Base-by-base conservation (phyloP, 2,888 invertebrate species). In the Lobophora halterata region DNA sequence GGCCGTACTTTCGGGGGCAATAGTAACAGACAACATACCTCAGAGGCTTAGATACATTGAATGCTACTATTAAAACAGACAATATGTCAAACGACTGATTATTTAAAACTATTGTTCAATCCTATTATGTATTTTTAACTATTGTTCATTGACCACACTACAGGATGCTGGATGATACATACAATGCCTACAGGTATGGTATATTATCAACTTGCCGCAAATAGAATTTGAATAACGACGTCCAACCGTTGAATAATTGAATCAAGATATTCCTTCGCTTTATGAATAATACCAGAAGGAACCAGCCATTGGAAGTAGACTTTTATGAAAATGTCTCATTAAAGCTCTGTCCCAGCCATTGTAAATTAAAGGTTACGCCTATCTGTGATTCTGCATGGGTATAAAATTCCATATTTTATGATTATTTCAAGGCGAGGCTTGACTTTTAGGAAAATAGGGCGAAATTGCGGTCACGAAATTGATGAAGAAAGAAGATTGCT, bases 251-350 rank as follows among this genome's bases (percentile, higher is more conserved):
- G 54, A 51, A 53, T 51, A 60, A 68, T 64, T 55, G 55, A 59
- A 65, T 63, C 58, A 61, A 56, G 61, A 50, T 59, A 60, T 66
- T 63, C 58, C 35, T 52, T 60, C 53, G 57, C 53, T 53, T 44
- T 32, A 49, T 40, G 55, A 58, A 53, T 59, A 53, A 51, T 50
- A 56, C 43, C 40, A 50, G 43, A 49, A 34, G 38, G 44, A 54
- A 37, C 38, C 11, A 38, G 26, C 23, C 27, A 8, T 44, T 39
- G 36, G 49, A 55, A 48, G 36, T 43, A 16, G 26, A 38, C 37
- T 39, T 26, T 31, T 32, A 37, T 23, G 33, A 30, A 20, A 5
- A 29, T 26, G 24, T 38, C 35, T 34, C 20, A 37, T 19, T 39
- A 32, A 40, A 45, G 33, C 33, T 45, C n/a, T n/a, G 37, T 37